These are phyloP conservation scores for Marisa cornuarietis DNA, from an alignment of 1,140 invertebrate genomes.

Conservation along the genomic window DNA sequence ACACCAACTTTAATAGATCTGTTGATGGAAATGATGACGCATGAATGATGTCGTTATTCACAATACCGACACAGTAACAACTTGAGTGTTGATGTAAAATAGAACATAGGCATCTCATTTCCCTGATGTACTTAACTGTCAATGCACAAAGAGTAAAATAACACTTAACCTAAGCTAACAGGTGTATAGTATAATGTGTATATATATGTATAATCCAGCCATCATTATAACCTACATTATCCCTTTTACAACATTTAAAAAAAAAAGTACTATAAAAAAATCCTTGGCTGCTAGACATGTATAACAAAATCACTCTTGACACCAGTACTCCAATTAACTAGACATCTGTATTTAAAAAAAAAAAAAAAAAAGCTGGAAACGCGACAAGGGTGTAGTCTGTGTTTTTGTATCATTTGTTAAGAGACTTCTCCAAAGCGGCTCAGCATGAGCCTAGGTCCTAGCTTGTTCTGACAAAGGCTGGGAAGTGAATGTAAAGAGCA, in stretches of 20 bases:
- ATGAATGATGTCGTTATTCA: no score
- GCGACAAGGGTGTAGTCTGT: not conserved
- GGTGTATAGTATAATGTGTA: not conserved
- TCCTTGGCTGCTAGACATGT: not conserved
- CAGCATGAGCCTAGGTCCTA: not conserved
- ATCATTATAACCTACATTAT: not conserved
- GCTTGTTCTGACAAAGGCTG: not conserved
- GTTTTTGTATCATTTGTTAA: not conserved
- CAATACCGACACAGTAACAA: no score
- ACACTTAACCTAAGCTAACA: slow-evolving; percentile 11
- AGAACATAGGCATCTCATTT: slow-evolving; percentile 18
- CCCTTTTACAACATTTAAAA: slow-evolving; percentile 18
- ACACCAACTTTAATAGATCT: no score
- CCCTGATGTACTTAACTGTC: slow-evolving; percentile 22
- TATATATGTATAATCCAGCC: not conserved
- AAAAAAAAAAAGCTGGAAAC: slow-evolving; percentile 12
- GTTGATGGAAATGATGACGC: no score
- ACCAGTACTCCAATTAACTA: slow-evolving; percentile 17
- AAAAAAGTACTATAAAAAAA: not conserved
- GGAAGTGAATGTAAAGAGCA: slow-evolving; percentile 2
- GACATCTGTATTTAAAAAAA: slow-evolving; percentile 13
- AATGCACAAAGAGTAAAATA: slow-evolving; percentile 11
- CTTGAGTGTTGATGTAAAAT: no score
- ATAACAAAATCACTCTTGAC: slow-evolving; percentile 15
- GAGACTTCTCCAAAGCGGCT: slow-evolving; percentile 24